Conservation (phyloP, 2,888 invertebrate genomes). For the Apocheima hispidaria region DNA sequence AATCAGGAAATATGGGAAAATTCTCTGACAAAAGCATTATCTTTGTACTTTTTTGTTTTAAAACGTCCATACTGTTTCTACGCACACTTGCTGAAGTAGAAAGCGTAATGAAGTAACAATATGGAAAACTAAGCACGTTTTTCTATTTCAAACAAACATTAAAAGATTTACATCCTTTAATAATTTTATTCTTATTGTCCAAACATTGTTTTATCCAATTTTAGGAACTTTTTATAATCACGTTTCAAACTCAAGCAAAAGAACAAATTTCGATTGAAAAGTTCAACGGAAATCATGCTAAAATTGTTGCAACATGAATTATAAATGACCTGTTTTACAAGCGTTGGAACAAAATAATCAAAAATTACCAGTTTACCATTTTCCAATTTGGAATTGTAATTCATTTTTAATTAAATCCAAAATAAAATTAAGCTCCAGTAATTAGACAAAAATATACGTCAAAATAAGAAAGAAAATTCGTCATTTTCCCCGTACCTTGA, state of each 20-base stretch:
- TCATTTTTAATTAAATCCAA: slow-evolving; percentile 9
- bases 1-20: too few species aligned
- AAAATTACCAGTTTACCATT: background rate
- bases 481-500: slow-evolving; percentile 15
- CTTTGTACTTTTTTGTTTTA: background rate
- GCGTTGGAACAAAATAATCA: background rate
- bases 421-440: slow-evolving; percentile 7
- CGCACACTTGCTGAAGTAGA: background rate
- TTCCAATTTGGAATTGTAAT: slow-evolving; percentile 5
- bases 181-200: too few species aligned
- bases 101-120: background rate
- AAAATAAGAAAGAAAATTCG: slow-evolving; percentile 15
- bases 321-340: background rate
- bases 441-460: too few species aligned
- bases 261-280: background rate
- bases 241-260: slow-evolving; percentile 6
- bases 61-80: background rate
- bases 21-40: too few species aligned
- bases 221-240: background rate
- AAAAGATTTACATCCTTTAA: background rate
- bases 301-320: background rate
- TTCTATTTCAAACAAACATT: background rate
- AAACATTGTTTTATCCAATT: too few species aligned
- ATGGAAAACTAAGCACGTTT: slow-evolving; percentile 6
- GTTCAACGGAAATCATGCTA: background rate